Evolutionary conservation across 2,888 invertebrate species (phyloP), one percentile per base, ranked within the genome.

Genomic region (Empis livida): DNA sequence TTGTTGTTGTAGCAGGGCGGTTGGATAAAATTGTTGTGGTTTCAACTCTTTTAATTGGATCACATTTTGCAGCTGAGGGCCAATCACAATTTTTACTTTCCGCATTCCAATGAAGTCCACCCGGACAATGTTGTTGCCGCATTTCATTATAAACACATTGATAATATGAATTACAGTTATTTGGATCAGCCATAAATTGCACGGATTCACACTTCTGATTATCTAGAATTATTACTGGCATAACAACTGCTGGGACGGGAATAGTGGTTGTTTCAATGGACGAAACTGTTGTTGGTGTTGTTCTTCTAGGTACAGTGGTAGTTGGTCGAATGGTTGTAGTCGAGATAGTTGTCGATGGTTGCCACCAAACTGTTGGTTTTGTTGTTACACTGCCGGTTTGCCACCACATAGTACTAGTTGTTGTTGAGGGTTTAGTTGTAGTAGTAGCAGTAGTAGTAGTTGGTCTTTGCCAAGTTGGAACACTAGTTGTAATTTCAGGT

Each of bases 91-190:
- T 73, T 38, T 75, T 74, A 43, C 73, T 72, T 1, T 71, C 59
- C 17, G 72, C 67, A 55, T 87, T 84, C 88, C 88, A 91, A 62
- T 89, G 87, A 41, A 90, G 65, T 5, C 87, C 87, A 0, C 83
- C 81, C 0, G 88, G 83, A 59, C 90, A 90, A 53, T 76, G 76
- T 55, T 86, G 83, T 53, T 79, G 80, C 31, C 72, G 75, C 61
- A 84, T 68, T 47, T 80, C 78, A 2, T 79, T 74, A 5, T 56
- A 52, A 20, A 85, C 76, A 59, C 91, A 91, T 55, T 85, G 78
- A 55, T 81, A 79, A 62, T 86, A 91, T 0, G 79, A 76, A 48
- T 78, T 80, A 59, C 91, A 91, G 58, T 85, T 82, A 1, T 66
- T 68, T 0, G 78, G 73, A 49, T 86, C 83, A 0, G 80, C 70